phyloP scores from a whole-genome alignment of 2,113 vertebrate genomes.

The Bambusicola thoracicus region DNA sequence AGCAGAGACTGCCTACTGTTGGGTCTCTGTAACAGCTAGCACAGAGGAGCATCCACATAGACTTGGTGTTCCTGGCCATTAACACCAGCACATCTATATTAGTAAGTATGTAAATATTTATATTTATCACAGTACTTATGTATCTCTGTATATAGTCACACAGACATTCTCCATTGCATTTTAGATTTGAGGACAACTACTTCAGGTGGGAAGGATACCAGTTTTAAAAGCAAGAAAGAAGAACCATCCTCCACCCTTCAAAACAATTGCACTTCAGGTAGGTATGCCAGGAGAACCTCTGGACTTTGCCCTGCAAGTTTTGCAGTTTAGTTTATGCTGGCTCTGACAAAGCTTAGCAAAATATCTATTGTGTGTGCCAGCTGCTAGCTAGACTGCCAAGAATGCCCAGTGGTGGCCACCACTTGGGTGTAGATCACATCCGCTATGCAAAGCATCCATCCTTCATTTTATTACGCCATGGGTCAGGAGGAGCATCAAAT shows the following conservation, averaged over 20 bases:
- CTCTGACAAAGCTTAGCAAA: not conserved
- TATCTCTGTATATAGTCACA: not conserved
- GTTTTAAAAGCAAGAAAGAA: not conserved
- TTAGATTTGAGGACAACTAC: not conserved
- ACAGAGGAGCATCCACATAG: not conserved
- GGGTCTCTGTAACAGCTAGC: not conserved
- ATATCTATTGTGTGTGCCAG: not conserved
- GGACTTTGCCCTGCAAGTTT: not conserved
- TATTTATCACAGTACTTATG: not conserved
- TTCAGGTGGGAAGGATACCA: not conserved
- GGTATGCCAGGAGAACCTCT: not conserved
- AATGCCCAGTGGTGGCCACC: not conserved
- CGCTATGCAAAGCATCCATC: not conserved
- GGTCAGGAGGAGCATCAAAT: not conserved
- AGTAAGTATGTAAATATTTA: not conserved
- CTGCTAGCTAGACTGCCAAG: not conserved
- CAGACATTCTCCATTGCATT: not conserved
- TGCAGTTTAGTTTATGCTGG: not conserved
- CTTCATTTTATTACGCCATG: not conserved
- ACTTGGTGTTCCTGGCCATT: not conserved
- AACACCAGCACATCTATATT: not conserved
- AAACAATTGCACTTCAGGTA: not conserved
- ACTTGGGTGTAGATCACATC: not conserved
- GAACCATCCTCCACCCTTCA: not conserved
- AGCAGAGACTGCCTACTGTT: not conserved